Evolutionary conservation across 1,140 invertebrate genomes (phyloP).

Genomic region (Diploscapter pachys): DNA sequence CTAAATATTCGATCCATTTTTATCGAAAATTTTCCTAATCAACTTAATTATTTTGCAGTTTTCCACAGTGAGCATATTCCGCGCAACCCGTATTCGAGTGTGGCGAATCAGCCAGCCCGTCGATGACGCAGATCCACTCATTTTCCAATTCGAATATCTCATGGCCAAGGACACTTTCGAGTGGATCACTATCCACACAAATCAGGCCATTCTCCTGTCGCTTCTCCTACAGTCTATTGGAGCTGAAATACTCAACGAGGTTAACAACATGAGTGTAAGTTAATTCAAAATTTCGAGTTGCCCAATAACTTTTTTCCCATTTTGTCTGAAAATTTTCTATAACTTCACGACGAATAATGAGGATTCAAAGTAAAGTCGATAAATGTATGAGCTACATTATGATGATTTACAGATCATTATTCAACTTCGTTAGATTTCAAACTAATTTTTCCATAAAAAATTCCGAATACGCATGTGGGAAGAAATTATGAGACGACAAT

Average conservation of each 20-base stretch:
- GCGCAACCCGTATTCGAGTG: background rate
- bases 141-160: slow-evolving; percentile 40
- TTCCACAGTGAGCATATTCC: background rate
- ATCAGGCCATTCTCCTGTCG: slow-evolving; percentile 39
- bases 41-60: background rate
- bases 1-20: background rate
- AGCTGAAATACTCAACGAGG: slow-evolving; percentile 32
- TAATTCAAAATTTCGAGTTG: background rate
- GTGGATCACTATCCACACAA: slow-evolving; percentile 33
- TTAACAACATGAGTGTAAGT: slow-evolving; percentile 28
- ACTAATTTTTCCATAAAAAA: no score
- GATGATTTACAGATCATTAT: no score
- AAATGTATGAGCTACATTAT: no score
- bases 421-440: no score
- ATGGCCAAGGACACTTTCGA: slow-evolving; percentile 36
- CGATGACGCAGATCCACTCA: slow-evolving; percentile 16
- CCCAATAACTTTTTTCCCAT: no score
- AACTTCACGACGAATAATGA: no score
- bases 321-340: no score
- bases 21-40: background rate
- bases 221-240: slow-evolving; percentile 32
- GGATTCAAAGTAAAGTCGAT: no score
- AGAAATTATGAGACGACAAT: no score
- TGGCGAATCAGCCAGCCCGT: background rate
- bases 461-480: no score